Evolutionary conservation across 92 coral and sea anemone species (phyloP).

Genomic region (Scolanthus callimorphus): DNA sequence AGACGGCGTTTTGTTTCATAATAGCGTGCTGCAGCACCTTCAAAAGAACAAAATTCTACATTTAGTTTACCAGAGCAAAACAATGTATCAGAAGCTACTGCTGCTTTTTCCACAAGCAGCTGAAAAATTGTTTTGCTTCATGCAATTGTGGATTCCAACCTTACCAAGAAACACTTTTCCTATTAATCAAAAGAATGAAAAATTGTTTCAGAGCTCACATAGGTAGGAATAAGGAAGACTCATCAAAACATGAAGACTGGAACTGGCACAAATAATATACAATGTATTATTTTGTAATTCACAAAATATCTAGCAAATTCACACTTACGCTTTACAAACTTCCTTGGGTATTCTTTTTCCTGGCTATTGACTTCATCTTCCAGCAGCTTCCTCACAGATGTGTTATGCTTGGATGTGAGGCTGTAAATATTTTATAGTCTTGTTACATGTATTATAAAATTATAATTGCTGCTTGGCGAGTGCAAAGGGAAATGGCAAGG

Average conservation of each 20-base stretch:
- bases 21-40: conserved; percentile 18
- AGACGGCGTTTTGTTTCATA: conserved; percentile 15
- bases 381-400: conserved; percentile 24
- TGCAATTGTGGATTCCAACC: neutral
- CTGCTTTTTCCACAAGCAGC: neutral
- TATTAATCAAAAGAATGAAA: too few relatives aligned
- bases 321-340: conserved; percentile 31
- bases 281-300: neutral
- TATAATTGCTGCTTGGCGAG: too few relatives aligned
- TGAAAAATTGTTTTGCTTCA: neutral
- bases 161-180: too few relatives aligned
- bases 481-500: too few relatives aligned
- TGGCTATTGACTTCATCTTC: conserved; percentile 17
- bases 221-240: too few relatives aligned
- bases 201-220: too few relatives aligned
- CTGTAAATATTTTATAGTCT: conserved; percentile 5
- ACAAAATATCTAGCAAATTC: neutral
- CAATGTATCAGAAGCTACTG: neutral
- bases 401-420: conserved; percentile 23
- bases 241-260: too few relatives aligned
- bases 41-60: neutral
- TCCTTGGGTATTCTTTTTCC: conserved; percentile 31
- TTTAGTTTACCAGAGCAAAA: neutral
- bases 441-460: too few relatives aligned
- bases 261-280: neutral